Evolutionary conservation across 2,113 vertebrate species (phyloP).

Genomic region (Formicarius rufipectus): DNA sequence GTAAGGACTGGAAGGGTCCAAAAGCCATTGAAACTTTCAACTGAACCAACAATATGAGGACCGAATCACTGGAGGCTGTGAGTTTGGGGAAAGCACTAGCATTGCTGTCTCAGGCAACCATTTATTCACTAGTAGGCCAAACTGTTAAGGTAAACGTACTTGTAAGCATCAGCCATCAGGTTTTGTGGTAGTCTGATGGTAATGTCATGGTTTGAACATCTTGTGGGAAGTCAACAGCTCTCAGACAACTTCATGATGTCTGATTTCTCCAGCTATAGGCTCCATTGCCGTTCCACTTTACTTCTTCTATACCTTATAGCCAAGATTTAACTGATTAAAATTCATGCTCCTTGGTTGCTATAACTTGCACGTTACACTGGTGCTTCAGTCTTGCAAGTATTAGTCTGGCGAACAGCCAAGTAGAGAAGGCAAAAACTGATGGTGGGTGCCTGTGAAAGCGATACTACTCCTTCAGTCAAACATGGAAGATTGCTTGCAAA

Average conservation of each 20-base stretch:
- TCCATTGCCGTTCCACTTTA: neutral
- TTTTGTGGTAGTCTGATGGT: neutral
- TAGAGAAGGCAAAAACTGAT: neutral
- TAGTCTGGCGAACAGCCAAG: neutral
- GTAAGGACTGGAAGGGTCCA: neutral
- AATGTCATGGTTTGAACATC: neutral
- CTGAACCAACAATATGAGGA: neutral
- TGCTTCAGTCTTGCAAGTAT: neutral
- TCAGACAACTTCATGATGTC: accelerated
- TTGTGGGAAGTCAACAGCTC: neutral
- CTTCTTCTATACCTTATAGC: neutral
- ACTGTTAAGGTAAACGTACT: neutral
- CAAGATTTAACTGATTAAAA: neutral
- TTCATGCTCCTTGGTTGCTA: neutral
- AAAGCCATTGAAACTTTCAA: neutral
- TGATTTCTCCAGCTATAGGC: neutral
- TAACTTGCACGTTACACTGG: neutral
- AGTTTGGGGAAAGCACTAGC: accelerated
- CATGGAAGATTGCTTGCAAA: neutral
- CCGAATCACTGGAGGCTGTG: neutral
- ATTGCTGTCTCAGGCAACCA: neutral
- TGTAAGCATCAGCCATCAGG: neutral
- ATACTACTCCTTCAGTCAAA: neutral
- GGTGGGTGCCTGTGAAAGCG: neutral
- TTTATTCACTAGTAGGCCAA: neutral